Evolutionary conservation across 35 echinoderm and acorn worm species (phyloP), one percentile per base, ranked within the genome.

Genomic region (Apostichopus californicus): DNA sequence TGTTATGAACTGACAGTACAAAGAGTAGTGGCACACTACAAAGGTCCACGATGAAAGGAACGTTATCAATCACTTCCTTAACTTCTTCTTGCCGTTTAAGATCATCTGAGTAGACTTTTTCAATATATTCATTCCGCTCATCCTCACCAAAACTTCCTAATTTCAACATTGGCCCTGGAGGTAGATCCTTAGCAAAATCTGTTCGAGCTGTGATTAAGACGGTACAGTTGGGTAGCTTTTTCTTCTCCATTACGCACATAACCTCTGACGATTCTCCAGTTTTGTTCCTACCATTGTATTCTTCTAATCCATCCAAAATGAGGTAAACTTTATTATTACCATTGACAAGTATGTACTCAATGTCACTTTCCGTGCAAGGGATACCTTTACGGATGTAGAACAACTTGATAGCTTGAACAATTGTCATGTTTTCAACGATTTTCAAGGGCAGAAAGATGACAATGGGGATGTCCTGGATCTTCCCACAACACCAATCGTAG

Each of bases 401-500:
- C 34, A 46, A 46, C 2, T 46, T 46, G 34, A 46, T 46, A 46
- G 34, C 34, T 46, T 4, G 34, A 46, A 46, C 34, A 46, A 46
- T 46, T 46, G 34, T 46, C 34, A 66, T 66, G 63, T 66, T 66
- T 66, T 66, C 63, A 12, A 66, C 63, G 9, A 66, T 9, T 66
- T 66, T 66, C 63, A 66, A 66, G 9, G 63, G 63, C 9, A 66
- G 5, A 66, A 12, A 66, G 15, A 66, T 66, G 63, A 66, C 63
- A 66, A 66, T 66, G 63, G 63, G 63, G 63, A 66, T 17, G 3
- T 66, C 63, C 15, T 66, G 63, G 63, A 66, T 66, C 1, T 66
- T 66, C 15, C 63, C 63, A 66, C 63, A 66, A 66, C 63, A 5
- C 78, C 78, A 80, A 34, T 80, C 78, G 28, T 80, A 80, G n/a